Conservation (phyloP, 2,113 vertebrate genomes). For the Opisthocomus hoazin region DNA sequence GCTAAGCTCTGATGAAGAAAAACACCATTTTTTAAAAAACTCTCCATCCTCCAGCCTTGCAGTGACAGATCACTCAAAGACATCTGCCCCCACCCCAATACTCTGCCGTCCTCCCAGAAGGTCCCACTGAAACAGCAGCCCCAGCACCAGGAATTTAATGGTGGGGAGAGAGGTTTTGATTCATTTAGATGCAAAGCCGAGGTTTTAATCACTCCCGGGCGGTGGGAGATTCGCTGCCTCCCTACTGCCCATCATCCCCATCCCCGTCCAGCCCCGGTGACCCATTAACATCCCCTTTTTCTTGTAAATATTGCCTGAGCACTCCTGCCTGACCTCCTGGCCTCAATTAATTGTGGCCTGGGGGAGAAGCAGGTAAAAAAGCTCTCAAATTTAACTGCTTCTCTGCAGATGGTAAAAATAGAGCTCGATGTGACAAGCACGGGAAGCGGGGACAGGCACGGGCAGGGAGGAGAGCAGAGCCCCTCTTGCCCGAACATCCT, state of each 20-base stretch:
- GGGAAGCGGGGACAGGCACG: not conserved
- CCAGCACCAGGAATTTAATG: not conserved
- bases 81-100: not conserved
- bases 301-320: constrained; percentile 17
- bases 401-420: not conserved
- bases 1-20: not conserved
- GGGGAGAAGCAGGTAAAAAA: constrained; percentile 52
- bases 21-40: not conserved
- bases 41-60: not conserved
- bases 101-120: fast-evolving
- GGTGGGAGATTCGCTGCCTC: fast-evolving
- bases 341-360: constrained; percentile 57
- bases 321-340: constrained; percentile 49
- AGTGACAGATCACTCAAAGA: not conserved
- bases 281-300: not conserved
- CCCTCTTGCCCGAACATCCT: not conserved
- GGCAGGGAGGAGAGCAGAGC: not conserved
- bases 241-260: not conserved
- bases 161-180: not conserved
- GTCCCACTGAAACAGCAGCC: not conserved
- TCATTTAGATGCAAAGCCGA: not conserved
- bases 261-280: not conserved
- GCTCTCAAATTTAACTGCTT: not conserved
- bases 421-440: not conserved
- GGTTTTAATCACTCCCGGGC: not conserved